A percentile compares a stretch with the other conserved stretches of the same genome.
Evolutionary conservation across 1,140 invertebrate species (phyloP).

Genomic region (Tetragonula clypearis): DNA sequence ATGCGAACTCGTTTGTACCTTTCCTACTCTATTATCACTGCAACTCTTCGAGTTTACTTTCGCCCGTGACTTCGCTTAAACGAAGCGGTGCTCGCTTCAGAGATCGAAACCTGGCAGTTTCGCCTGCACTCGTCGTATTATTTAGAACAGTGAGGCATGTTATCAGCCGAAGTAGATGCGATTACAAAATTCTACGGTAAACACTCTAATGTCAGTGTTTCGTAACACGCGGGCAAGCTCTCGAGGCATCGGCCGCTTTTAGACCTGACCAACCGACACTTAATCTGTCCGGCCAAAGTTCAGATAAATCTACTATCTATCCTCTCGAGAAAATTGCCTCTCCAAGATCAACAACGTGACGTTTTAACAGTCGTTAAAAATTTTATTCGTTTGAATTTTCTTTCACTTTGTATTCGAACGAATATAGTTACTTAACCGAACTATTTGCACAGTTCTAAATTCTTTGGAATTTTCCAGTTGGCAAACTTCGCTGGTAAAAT

Average conservation of each 20-base stretch:
- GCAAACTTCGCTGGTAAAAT: not conserved
- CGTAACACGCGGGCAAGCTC: slow-evolving; percentile 13
- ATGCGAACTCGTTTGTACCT: slow-evolving; percentile 9
- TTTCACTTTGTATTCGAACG: no score
- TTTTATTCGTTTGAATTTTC: no score
- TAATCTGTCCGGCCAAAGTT: not conserved
- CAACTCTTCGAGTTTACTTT: not conserved
- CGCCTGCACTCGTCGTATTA: not conserved
- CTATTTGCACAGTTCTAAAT: no score
- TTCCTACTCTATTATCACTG: not conserved
- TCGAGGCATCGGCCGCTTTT: not conserved
- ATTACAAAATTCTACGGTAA: not conserved
- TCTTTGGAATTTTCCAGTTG: no score
- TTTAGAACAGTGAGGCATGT: not conserved
- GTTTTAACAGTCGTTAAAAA: not conserved
- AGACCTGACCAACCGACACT: not conserved
- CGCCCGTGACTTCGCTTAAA: not conserved
- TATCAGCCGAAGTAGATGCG: not conserved
- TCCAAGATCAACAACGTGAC: not conserved
- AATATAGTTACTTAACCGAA: no score
- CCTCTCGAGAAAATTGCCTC: not conserved
- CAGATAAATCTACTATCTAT: slow-evolving; percentile 6
- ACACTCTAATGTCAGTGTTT: not conserved
- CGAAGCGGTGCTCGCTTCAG: not conserved
- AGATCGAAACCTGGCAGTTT: not conserved